Percentiles rank a stretch among this genome's conserved stretches.
phyloP scores from a whole-genome alignment of 2,888 invertebrate genomes.

The Alsophila aescularia region DNA sequence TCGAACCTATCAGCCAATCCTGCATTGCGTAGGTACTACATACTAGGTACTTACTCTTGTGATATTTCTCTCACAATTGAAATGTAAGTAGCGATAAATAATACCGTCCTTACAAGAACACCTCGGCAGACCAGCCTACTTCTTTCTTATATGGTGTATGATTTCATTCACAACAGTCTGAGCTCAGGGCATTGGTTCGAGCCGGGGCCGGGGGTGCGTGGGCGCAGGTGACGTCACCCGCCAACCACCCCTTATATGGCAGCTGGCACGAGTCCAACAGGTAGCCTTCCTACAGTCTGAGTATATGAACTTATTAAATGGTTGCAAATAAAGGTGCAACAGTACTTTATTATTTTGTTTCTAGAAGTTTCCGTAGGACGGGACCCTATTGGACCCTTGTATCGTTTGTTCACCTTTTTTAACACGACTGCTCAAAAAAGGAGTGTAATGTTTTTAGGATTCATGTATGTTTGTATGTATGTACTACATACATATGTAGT shows the following conservation, averaged over 20 bases:
- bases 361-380: no score
- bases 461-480: no score
- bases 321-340: background rate
- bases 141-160: conserved; percentile 14
- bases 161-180: conserved; percentile 20
- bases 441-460: no score
- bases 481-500: no score
- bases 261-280: conserved; percentile 1
- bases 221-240: conserved; percentile 20
- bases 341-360: no score
- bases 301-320: background rate
- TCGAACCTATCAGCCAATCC: no score
- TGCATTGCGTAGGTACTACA: no score
- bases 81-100: background rate
- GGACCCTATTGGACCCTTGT: no score
- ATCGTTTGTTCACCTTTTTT: no score
- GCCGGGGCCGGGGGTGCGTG: conserved; percentile 14
- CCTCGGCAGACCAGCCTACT: conserved; percentile 16
- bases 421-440: no score
- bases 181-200: conserved; percentile 7
- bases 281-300: background rate
- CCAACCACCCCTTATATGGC: conserved; percentile 18
- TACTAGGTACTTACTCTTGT: no score
- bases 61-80: background rate
- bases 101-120: background rate